Conservation (phyloP, 1,140 invertebrate species). For the Eumeta japonica region DNA sequence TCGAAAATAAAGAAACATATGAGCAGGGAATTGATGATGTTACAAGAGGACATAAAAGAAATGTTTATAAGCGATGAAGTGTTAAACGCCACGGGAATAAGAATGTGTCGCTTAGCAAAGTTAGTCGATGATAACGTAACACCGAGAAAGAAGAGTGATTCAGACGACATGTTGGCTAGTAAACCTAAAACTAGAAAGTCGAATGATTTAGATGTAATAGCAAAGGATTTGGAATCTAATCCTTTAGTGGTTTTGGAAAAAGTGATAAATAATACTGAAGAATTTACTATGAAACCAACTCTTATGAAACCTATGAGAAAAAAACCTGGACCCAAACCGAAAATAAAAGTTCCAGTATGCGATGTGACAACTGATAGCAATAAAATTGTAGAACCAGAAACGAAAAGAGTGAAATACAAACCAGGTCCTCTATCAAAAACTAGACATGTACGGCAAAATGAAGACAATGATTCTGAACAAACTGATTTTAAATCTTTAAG, state of each 20-base stretch:
- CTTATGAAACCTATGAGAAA: conserved; percentile 21
- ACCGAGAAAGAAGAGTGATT: too few relatives aligned
- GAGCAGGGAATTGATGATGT: conserved; percentile 58
- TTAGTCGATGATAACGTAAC: conserved; percentile 31
- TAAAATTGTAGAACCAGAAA: conserved; percentile 13
- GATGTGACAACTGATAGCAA: conserved; percentile 5
- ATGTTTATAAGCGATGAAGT: conserved; percentile 67
- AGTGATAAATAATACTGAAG: conserved; percentile 16
- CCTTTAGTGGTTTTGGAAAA: conserved; percentile 30
- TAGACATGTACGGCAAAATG: conserved; percentile 18
- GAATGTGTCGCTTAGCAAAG: conserved; percentile 57
- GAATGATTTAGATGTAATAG: conserved; percentile 10
- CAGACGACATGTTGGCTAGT: too few relatives aligned
- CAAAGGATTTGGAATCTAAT: conserved; percentile 13
- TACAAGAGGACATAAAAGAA: conserved; percentile 67
- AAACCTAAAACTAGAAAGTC: too few relatives aligned
- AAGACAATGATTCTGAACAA: conserved; percentile 28
- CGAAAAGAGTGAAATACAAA: conserved; percentile 9
- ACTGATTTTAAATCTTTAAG: conserved; percentile 37
- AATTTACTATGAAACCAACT: too few relatives aligned
- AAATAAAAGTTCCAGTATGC: conserved; percentile 14
- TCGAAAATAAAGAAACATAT: conserved; percentile 26
- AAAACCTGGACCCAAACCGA: conserved; percentile 22
- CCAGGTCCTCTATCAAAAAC: conserved; percentile 37
- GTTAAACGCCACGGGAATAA: conserved; percentile 50